These are phyloP conservation scores for Ochlodes sylvanus DNA, from an alignment of 2,888 invertebrate genomes.

Conservation along the genomic window DNA sequence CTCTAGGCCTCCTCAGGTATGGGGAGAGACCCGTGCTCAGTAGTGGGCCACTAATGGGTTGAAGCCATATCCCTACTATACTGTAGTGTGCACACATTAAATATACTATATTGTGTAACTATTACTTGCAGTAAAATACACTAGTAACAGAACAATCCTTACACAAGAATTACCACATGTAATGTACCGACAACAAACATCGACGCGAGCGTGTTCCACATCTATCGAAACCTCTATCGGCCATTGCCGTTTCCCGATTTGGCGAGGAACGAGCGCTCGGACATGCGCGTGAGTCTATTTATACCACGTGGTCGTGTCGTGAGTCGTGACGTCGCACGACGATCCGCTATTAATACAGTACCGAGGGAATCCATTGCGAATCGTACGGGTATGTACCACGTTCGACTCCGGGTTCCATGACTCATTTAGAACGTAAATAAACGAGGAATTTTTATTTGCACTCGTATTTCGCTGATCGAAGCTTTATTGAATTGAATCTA, in stretches of 20 bases:
- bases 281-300: constrained; percentile 77
- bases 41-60: too few species aligned
- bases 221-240: constrained; percentile 43
- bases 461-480: not conserved
- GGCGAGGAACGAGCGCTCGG: constrained; percentile 67
- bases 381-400: constrained; percentile 50
- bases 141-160: not conserved
- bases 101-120: too few species aligned
- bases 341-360: constrained; percentile 70
- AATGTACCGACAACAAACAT: not conserved
- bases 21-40: too few species aligned
- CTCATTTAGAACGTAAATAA: constrained; percentile 56
- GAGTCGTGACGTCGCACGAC: constrained; percentile 43
- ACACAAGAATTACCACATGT: not conserved
- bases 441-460: constrained; percentile 25
- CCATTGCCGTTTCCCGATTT: constrained; percentile 72
- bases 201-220: constrained; percentile 18
- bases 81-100: too few species aligned
- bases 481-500: constrained; percentile 2
- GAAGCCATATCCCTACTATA: too few species aligned
- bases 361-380: constrained; percentile 74
- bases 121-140: too few species aligned
- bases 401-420: constrained; percentile 52
- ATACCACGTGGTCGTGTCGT: constrained; percentile 71
- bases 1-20: too few species aligned